These are phyloP conservation scores for Oryzias celebensis DNA, from an alignment of 2,113 vertebrate genomes.

Conservation along the genomic window DNA sequence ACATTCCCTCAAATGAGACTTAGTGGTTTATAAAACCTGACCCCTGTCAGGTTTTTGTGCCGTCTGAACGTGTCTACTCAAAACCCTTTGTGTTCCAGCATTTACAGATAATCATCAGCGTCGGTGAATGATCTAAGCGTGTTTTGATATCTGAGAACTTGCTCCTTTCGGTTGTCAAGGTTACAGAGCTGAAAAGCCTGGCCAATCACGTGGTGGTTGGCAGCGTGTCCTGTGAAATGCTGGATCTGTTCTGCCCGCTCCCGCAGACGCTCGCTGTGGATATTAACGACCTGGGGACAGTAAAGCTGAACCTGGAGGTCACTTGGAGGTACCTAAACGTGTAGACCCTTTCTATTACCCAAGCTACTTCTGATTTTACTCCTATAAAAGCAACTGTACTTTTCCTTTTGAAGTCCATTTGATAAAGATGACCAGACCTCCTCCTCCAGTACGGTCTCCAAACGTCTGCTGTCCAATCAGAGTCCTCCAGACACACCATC, in stretches of 20 bases:
- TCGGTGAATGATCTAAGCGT: background rate
- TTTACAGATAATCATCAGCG: background rate
- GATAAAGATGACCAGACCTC: constrained; percentile 96
- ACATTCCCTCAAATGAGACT: no score
- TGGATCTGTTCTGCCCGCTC: constrained; percentile 93
- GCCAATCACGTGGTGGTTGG: constrained; percentile 97
- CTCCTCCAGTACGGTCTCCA: constrained; percentile 86
- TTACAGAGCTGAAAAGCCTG: constrained; percentile 95
- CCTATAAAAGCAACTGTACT: background rate
- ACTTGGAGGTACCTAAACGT: constrained; percentile 88
- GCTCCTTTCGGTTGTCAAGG: constrained; percentile 74
- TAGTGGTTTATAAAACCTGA: no score
- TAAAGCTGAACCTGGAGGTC: constrained; percentile 97
- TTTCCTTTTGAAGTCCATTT: constrained; percentile 82
- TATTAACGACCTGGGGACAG: constrained; percentile 96
- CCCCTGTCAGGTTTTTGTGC: no score
- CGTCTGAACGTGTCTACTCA: background rate
- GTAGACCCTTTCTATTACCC: background rate
- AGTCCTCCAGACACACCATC: constrained; percentile 97
- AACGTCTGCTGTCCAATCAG: constrained; percentile 95
- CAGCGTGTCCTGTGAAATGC: constrained; percentile 95
- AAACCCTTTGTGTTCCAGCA: background rate
- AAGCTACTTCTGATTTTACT: background rate
- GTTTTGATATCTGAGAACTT: constrained; percentile 8
- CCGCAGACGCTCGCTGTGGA: constrained; percentile 97